Base-by-base conservation (phyloP, 2,888 invertebrate species). In the Tenthredo amoena region DNA sequence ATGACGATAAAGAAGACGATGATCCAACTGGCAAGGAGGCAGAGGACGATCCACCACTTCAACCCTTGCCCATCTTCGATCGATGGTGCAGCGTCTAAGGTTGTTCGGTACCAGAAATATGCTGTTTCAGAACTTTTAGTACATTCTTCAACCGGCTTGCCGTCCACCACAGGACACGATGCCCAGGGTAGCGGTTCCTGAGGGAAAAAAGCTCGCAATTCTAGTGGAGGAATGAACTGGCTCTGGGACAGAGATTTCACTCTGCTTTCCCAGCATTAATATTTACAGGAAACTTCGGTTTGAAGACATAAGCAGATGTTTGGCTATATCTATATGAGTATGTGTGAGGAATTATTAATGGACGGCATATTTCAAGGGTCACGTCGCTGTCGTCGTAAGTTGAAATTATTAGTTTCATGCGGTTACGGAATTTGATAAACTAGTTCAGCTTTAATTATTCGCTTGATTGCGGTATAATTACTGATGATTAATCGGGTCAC, bases 1-100 rank as follows among this genome's bases (percentile, higher is more conserved):
- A 98, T 98, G 74, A 99, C 98, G 91, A 99, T 98, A 92, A 98
- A 97, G 95, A 98, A 99, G 47, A 99, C 98, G 88, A 98, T 95
- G 79, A 96, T 93, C 99, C 99, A 99, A 34, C 98, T 97, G 47
- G 98, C 94, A 86, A 98, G 93, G 77, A 99, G 95, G 91, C 98
- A 98, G 50, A 98, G 93, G 0, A 98, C 97, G 92, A 99, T 98
- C 97, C 98, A 98, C 98, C 98, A 98, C 89, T 97, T 96, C 7
- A 99, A 96, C 37, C 96, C 96, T 47, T 97, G 98, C 0, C 97
- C 96, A 71, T 97, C 96, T 37, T 98, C 97, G 91, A 99, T 98
- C 86, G 96, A 96, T 18, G 97, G 97, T 0, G 98, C 96, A 62
- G 98, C 97, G 93, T 99, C 98, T 89, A 99, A 94, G 0, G 98